phyloP scores from a whole-genome alignment of 2,888 invertebrate genomes.

The Diloba caeruleocephala region DNA sequence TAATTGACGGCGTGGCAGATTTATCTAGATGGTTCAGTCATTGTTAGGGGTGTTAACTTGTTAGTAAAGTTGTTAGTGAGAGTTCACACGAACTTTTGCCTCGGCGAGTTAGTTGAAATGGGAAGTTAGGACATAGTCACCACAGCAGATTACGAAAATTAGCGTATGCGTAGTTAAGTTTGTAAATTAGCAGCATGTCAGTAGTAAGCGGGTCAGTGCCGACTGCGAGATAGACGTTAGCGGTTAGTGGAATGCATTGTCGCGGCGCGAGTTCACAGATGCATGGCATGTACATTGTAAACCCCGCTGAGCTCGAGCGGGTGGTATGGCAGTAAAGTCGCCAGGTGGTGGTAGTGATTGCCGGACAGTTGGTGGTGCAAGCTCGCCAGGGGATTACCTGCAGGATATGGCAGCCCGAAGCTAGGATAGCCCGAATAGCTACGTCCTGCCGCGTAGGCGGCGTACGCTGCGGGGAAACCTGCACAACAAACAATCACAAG shows the following conservation, averaged over 20 bases:
- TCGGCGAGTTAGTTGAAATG: slow-evolving; percentile 79
- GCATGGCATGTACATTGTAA: slow-evolving; percentile 93
- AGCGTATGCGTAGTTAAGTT: slow-evolving; percentile 77
- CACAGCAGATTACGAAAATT: slow-evolving; percentile 77
- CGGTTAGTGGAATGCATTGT: slow-evolving; percentile 88
- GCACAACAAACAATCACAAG: slow-evolving; percentile 81
- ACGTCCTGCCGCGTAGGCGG: slow-evolving; percentile 98
- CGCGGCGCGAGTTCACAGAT: slow-evolving; percentile 92
- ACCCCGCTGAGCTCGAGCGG: slow-evolving; percentile 91
- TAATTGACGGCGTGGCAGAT: slow-evolving; percentile 84
- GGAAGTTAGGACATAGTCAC: slow-evolving; percentile 82
- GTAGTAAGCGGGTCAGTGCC: slow-evolving; percentile 75
- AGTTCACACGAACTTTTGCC: slow-evolving; percentile 84
- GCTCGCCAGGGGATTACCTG: slow-evolving; percentile 97
- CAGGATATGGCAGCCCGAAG: slow-evolving; percentile 99
- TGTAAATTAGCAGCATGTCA: slow-evolving; percentile 73
- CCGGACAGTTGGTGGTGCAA: slow-evolving; percentile 92
- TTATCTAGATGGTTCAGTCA: slow-evolving; percentile 88
- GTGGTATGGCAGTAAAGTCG: slow-evolving; percentile 91
- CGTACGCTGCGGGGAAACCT: slow-evolving; percentile 99
- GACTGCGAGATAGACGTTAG: slow-evolving; percentile 70
- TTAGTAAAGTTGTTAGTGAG: slow-evolving; percentile 85
- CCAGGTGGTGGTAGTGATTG: slow-evolving; percentile 90
- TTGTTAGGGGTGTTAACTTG: slow-evolving; percentile 86
- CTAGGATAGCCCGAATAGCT: slow-evolving; percentile 99